A percentile compares a stretch with the other conserved stretches of the same genome.
Conservation (phyloP, 2,797 vertebrate species). For the Sebastes variabilis region DNA sequence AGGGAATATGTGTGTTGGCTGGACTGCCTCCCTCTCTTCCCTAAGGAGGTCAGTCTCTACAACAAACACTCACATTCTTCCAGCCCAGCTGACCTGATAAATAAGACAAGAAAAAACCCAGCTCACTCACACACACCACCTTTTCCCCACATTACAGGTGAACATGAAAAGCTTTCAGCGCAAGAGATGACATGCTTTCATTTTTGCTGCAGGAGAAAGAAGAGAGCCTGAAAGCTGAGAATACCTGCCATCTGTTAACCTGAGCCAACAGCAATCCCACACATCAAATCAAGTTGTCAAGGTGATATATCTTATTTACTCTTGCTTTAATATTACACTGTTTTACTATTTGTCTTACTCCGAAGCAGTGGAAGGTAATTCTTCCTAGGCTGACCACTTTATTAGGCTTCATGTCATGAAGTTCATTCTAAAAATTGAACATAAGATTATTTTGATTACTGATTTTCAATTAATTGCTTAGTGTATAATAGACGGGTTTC, state of each 20-base stretch:
- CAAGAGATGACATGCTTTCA: slow-evolving; percentile 77
- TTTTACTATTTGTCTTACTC: not conserved
- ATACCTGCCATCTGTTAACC: slow-evolving; percentile 40
- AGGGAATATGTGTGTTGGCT: slow-evolving; percentile 29
- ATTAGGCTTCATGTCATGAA: no score
- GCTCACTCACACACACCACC: slow-evolving; percentile 16
- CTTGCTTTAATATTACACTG: not conserved
- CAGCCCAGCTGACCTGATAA: slow-evolving; percentile 77
- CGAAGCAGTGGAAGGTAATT: no score
- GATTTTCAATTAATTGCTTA: not conserved
- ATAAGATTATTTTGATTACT: not conserved
- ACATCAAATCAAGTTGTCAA: not conserved
- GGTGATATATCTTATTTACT: not conserved
- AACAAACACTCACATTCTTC: slow-evolving; percentile 77
- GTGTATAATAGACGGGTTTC: not conserved
- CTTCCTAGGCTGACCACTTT: not conserved
- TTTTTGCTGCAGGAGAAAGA: slow-evolving; percentile 48
- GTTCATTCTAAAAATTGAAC: not conserved
- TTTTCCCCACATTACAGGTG: slow-evolving; percentile 61
- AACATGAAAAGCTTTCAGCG: slow-evolving; percentile 59
- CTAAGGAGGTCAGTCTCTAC: slow-evolving; percentile 70
- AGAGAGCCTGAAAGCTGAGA: slow-evolving; percentile 61
- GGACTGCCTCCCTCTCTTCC: slow-evolving; percentile 49
- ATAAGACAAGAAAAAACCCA: slow-evolving; percentile 67
- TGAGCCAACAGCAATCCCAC: not conserved